A percentile compares a stretch with the other conserved stretches of the same genome.
Conservation (phyloP, 2,888 invertebrate species). For the Noctua janthe region DNA sequence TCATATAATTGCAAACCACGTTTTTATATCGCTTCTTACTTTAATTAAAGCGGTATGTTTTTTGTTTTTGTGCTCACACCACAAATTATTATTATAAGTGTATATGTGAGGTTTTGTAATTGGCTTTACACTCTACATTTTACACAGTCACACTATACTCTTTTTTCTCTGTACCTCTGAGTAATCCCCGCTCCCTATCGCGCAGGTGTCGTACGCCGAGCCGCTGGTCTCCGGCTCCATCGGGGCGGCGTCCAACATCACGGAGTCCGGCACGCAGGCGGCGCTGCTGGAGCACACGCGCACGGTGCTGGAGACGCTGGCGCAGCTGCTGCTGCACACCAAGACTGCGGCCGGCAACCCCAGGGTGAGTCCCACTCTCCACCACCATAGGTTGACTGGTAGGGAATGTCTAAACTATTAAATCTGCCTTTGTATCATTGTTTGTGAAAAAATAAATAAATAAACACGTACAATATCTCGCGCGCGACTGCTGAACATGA, state of each 20-base stretch:
- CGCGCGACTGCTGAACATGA: too few relatives aligned
- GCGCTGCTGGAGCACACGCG: conserved; percentile 97
- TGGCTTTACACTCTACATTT: neutral
- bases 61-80: too few relatives aligned
- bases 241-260: conserved; percentile 97
- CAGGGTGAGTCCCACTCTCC: conserved; percentile 87
- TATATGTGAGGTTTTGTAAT: too few relatives aligned
- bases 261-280: conserved; percentile 96
- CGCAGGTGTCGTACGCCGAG: conserved; percentile 93
- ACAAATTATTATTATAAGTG: too few relatives aligned
- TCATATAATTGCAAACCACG: too few relatives aligned
- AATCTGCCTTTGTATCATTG: too few relatives aligned
- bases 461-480: too few relatives aligned
- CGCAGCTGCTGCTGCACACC: conserved; percentile 95
- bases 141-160: neutral
- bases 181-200: neutral
- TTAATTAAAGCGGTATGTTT: too few relatives aligned
- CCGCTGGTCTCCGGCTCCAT: conserved; percentile 95
- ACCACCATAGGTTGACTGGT: too few relatives aligned
- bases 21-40: too few relatives aligned
- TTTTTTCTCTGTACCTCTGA: neutral
- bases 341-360: conserved; percentile 98
- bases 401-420: too few relatives aligned
- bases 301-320: conserved; percentile 98
- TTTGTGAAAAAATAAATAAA: too few relatives aligned